Base-by-base conservation (phyloP, 1,140 invertebrate species). In the Calycopis cecrops region DNA sequence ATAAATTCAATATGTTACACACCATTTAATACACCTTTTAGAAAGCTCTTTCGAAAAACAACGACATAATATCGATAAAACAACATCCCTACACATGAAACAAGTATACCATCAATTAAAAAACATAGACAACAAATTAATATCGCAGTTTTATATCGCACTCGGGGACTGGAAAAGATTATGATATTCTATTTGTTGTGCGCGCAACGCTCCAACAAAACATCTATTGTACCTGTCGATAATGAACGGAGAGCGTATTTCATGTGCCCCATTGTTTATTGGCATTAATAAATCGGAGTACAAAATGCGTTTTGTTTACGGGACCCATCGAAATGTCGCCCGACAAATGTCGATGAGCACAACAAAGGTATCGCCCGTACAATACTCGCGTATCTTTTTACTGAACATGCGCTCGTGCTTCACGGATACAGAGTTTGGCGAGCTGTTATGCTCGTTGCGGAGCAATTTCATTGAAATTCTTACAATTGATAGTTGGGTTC, bases 321-420 rank as follows among this genome's bases (percentile, higher is more conserved):
- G 67, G 74, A 73, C 72, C 78, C 72, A 78, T 76, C 76, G 73
- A 71, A 71, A 75, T 71, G 74, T 76, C 67, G 75, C 69, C 60
- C 69, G 70, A 72, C 73, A 77, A 77, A 79, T 76, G 77, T 72
- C 75, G 71, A 78, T 78, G 69, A 54, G 65, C 57, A n/a, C 52
- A 60, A 77, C 74, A 73, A 74, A 73, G 74, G 70, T 79, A 69
- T 66, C 58, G 66, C 28, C 48, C 48, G 60, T 61, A 70, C 73
- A 78, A 71, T 71, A 65, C 63, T 60, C 52, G 65, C 65, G 64
- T 71, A 73, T 73, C 63, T 79, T 77, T 76, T 74, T 70, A 72
- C 64, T 52, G 57, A 52, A 51, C 60, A 3, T 28, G 38, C 35
- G 9, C 55, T 44, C 42, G 61, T 52, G 65, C 72, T 52, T 68